phyloP scores from a whole-genome alignment of 1,140 invertebrate genomes.

The Calephelis nemesis region DNA sequence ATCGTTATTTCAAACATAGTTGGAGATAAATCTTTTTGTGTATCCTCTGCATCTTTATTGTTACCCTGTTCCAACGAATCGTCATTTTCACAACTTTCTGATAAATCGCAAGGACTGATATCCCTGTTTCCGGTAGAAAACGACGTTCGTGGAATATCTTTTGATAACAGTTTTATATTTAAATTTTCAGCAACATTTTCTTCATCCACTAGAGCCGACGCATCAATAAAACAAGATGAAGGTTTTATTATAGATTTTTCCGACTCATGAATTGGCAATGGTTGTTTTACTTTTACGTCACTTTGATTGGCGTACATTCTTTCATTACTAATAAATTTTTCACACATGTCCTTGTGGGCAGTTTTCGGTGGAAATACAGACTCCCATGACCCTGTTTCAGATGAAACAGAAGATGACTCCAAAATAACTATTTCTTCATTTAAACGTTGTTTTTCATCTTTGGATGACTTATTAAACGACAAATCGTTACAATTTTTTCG shows the following conservation, averaged over 20 bases:
- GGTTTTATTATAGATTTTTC: slow-evolving; percentile 51
- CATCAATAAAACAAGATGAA: slow-evolving; percentile 85
- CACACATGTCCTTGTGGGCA: slow-evolving; percentile 53
- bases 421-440: slow-evolving; percentile 84
- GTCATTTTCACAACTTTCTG: slow-evolving; percentile 63
- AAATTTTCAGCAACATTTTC: slow-evolving; percentile 50
- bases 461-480: slow-evolving; percentile 66
- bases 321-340: slow-evolving; percentile 55
- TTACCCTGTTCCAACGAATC: slow-evolving; percentile 61
- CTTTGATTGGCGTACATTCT: slow-evolving; percentile 36
- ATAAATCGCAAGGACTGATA: slow-evolving; percentile 55
- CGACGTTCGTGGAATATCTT: slow-evolving; percentile 43
- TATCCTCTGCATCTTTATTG: slow-evolving; percentile 54
- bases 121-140: slow-evolving; percentile 50
- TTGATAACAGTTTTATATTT: slow-evolving; percentile 29
- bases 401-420: slow-evolving; percentile 81
- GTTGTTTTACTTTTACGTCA: slow-evolving; percentile 25
- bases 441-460: slow-evolving; percentile 85
- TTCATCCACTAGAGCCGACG: slow-evolving; percentile 85
- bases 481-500: slow-evolving; percentile 34
- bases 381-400: slow-evolving; percentile 82
- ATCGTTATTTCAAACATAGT: slow-evolving; percentile 66
- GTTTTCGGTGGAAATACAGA: slow-evolving; percentile 77
- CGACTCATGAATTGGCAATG: slow-evolving; percentile 19
- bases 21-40: slow-evolving; percentile 58